Percentiles rank a stretch among this genome's conserved stretches.
phyloP scores from a whole-genome alignment of 2,797 vertebrate genomes.

The Oryzias sinensis region DNA sequence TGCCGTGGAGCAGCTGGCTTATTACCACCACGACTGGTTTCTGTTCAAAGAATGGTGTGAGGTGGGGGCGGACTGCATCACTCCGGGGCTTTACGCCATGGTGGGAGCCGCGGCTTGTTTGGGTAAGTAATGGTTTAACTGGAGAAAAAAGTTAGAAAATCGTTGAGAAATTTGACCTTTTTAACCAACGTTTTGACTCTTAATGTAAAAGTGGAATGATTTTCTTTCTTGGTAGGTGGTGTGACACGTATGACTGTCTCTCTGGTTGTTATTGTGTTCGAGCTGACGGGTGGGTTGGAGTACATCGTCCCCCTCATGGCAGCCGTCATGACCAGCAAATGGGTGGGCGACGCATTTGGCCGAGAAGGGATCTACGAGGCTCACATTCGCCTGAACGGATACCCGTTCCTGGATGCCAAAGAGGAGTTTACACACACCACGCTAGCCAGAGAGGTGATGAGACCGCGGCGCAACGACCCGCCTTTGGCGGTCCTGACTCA shows the following conservation, averaged over 20 bases:
- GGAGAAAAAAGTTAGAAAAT: not conserved
- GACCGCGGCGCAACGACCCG: conserved; percentile 87
- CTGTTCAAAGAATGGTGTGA: conserved; percentile 98
- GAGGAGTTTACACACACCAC: conserved; percentile 98
- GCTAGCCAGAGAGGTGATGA: conserved; percentile 95
- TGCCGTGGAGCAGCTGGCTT: conserved; percentile 95
- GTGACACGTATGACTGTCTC: conserved; percentile 99
- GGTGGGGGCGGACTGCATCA: conserved; percentile 97
- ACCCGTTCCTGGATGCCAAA: conserved; percentile 97
- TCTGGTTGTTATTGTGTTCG: conserved; percentile 97
- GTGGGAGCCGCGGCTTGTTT: conserved; percentile 96
- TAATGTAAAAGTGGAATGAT: too few relatives aligned
- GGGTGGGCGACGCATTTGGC: conserved; percentile 98
- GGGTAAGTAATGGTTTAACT: conserved; percentile 74
- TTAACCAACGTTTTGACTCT: too few relatives aligned
- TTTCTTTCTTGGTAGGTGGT: conserved; percentile 78
- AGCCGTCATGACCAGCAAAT: conserved; percentile 99
- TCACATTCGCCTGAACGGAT: conserved; percentile 96
- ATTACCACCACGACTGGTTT: conserved; percentile 98
- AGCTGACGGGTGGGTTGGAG: conserved; percentile 95
- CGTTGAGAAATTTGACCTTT: not conserved
- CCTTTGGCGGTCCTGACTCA: conserved; percentile 93
- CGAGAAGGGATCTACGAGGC: conserved; percentile 98
- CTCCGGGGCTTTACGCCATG: conserved; percentile 98
- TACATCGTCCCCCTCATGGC: conserved; percentile 99